These are phyloP conservation scores for Discoglossus pictus DNA, from an alignment of 2,797 vertebrate genomes.

Conservation along the genomic window DNA sequence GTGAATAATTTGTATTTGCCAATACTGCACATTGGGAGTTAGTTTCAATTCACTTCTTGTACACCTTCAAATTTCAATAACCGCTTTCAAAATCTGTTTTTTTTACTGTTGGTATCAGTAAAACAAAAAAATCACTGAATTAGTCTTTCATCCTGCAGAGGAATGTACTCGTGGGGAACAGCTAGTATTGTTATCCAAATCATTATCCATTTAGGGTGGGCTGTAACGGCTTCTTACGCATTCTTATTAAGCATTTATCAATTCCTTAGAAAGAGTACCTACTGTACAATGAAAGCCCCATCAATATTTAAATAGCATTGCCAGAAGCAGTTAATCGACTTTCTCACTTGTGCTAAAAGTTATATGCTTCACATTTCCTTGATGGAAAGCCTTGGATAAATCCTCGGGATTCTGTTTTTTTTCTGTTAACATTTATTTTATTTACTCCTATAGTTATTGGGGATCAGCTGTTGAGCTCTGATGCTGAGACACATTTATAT, in stretches of 20 bases:
- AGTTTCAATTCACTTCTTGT: conserved; percentile 62
- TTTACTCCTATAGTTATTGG: conserved; percentile 56
- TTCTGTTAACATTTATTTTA: conserved; percentile 52
- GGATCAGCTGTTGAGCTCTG: conserved; percentile 59
- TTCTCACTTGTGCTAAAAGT: conserved; percentile 62
- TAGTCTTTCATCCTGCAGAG: conserved; percentile 44
- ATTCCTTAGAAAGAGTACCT: conserved; percentile 70
- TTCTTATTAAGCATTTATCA: conserved; percentile 76
- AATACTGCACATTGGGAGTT: conserved; percentile 40
- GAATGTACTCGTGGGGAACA: conserved; percentile 59
- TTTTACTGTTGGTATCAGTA: conserved; percentile 59
- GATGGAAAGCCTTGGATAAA: conserved; percentile 60
- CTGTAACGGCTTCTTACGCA: conserved; percentile 56
- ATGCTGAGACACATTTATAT: conserved; percentile 45
- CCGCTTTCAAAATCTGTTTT: conserved; percentile 51
- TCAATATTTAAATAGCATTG: conserved; percentile 73
- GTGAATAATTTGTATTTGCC: conserved; percentile 27
- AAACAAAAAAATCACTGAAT: conserved; percentile 58
- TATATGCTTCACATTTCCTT: conserved; percentile 55
- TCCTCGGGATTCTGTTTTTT: conserved; percentile 59
- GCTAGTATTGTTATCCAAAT: conserved; percentile 65
- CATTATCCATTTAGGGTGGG: conserved; percentile 67
- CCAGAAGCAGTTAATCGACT: conserved; percentile 63
- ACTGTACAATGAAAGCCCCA: conserved; percentile 66
- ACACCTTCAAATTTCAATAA: conserved; percentile 15